These are phyloP conservation scores for Microctenopoma steveboyesi DNA, from an alignment of 2,797 vertebrate species.

Conservation along the genomic window DNA sequence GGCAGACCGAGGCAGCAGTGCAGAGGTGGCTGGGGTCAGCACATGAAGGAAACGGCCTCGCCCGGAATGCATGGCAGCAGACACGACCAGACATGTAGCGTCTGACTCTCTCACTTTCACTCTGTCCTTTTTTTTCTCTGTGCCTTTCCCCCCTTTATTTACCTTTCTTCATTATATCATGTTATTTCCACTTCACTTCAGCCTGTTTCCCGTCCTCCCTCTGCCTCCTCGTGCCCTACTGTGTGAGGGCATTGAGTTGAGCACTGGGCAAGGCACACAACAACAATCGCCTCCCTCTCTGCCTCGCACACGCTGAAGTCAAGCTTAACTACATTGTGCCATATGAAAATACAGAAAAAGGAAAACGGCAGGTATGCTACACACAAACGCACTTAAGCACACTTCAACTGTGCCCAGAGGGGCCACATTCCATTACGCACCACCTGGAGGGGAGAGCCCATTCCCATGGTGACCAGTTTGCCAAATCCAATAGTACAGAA, in stretches of 20 bases:
- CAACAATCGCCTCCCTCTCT: slow-evolving; percentile 54
- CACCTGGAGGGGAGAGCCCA: slow-evolving; percentile 74
- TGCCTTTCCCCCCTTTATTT: slow-evolving; percentile 43
- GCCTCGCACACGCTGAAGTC: slow-evolving; percentile 32
- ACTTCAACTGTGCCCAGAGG: slow-evolving; percentile 55
- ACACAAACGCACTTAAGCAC: slow-evolving; percentile 14
- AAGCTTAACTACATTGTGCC: slow-evolving; percentile 44
- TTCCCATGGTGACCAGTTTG: slow-evolving; percentile 71
- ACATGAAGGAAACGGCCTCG: slow-evolving; percentile 74
- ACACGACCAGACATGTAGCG: slow-evolving; percentile 75
- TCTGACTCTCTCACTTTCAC: slow-evolving; percentile 52
- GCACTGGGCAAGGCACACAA: slow-evolving; percentile 69
- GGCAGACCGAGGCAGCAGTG: slow-evolving; percentile 55
- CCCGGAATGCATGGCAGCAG: slow-evolving; percentile 75
- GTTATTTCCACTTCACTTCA: slow-evolving; percentile 54
- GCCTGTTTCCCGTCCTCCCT: slow-evolving; percentile 36
- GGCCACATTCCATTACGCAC: slow-evolving; percentile 72
- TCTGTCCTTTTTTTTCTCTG: slow-evolving; percentile 24
- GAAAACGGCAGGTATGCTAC: slow-evolving; percentile 55
- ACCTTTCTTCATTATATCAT: slow-evolving; percentile 44
- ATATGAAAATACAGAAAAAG: slow-evolving; percentile 54
- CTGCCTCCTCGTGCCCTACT: slow-evolving; percentile 64
- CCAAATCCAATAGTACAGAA: slow-evolving; percentile 38
- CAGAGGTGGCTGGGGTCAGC: slow-evolving; percentile 72
- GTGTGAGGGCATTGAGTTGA: slow-evolving; percentile 73